Base-by-base conservation (phyloP, 2,113 vertebrate genomes). In the Madoqua kirkii region DNA sequence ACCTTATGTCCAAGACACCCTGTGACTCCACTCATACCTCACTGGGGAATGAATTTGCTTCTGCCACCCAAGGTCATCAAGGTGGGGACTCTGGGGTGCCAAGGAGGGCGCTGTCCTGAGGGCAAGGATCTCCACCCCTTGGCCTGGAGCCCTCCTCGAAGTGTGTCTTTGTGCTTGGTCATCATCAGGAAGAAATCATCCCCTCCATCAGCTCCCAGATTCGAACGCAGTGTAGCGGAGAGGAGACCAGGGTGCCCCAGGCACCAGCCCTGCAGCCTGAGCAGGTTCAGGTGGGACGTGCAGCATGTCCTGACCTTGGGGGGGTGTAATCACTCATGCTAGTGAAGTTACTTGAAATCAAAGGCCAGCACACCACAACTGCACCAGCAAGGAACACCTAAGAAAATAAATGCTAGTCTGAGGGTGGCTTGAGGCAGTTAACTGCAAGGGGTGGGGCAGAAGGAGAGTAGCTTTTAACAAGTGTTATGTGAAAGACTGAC, bases 401-500 rank as follows among this genome's bases (percentile, higher is more conserved):
- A 98, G 98, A 98, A 99, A 99, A 99, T 98, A 99, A 99, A 98
- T 98, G 98, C 97, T 96, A 97, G 98, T 98, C 98, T 98, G 97
- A 98, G 98, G 97, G 97, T 90, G 96, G 97, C 98, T 98, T 98
- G 98, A 98, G 98, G 98, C 97, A 12, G 94, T 98, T 98, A 98
- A 98, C 98, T 97, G 90, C 98, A 98, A 96, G 98, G 98, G 97
- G 97, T 93, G 96, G 98, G 98, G 98, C 97, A 98, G 98, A 97
- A 98, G 98, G 98, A 98, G 98, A 98, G 98, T 97, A 98, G 98
- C 97, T 98, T 99, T 98, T 99, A 98, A 98, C 98, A 98, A 98
- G 97, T 99, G 98, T 98, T 98, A 98, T 98, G 99, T 98, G 98
- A 98, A 99, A 99, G 98, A 98, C 98, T 99, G 97, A 98, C 98